phyloP scores from a whole-genome alignment of 2,888 invertebrate species.

The Onthophagus sagittarius region DNA sequence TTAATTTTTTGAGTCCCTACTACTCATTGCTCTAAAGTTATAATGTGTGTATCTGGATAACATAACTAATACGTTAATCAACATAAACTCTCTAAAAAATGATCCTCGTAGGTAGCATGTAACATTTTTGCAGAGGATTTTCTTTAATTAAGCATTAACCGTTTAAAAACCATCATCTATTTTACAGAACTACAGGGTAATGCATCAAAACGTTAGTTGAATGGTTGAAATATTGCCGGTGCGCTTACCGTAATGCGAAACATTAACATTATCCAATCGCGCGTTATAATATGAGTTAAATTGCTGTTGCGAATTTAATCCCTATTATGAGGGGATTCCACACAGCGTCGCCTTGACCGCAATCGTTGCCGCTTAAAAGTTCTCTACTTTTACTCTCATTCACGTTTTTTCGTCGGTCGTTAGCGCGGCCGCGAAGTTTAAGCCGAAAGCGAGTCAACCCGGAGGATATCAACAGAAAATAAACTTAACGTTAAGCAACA shows the following conservation, averaged over 20 bases:
- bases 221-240: not conserved
- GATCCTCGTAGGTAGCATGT: no score
- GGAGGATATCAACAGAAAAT: not conserved
- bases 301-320: slow-evolving; percentile 11
- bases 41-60: no score
- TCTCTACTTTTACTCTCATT: not conserved
- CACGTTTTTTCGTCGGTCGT: not conserved
- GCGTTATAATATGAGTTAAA: slow-evolving; percentile 3
- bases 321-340: slow-evolving; percentile 15
- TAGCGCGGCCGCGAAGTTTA: not conserved
- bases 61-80: no score
- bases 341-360: slow-evolving; percentile 22
- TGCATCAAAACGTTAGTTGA: not conserved
- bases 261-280: slow-evolving; percentile 11
- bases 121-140: no score
- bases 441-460: not conserved
- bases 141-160: no score
- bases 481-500: not conserved
- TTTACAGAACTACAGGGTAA: not conserved
- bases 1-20: no score
- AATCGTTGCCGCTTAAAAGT: slow-evolving; percentile 6
- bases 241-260: slow-evolving; percentile 2
- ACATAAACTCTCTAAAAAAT: no score
- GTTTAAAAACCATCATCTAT: no score
- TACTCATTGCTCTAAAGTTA: no score